Conservation (phyloP, 2,113 vertebrate species). For the Tupaia tana region DNA sequence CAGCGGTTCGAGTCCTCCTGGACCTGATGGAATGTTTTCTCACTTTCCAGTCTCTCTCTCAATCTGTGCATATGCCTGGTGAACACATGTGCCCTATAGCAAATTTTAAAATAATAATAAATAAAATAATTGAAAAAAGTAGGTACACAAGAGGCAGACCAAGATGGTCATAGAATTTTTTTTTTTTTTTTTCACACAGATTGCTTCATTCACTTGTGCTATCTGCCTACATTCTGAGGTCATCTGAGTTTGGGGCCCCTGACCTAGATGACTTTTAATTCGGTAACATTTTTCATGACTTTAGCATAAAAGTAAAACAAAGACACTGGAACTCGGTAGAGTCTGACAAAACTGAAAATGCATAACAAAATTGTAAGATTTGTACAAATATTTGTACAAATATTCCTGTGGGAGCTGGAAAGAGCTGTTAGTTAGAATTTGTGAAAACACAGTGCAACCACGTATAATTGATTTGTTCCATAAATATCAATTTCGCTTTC, state of each 20-base stretch:
- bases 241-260: not conserved
- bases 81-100: too few species aligned
- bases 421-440: constrained; percentile 7
- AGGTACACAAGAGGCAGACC: not conserved
- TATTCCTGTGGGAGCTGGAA: not conserved
- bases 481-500: not conserved
- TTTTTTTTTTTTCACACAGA: not conserved
- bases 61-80: too few species aligned
- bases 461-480: not conserved
- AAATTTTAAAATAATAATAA: too few species aligned
- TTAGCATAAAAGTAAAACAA: not conserved
- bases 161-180: not conserved
- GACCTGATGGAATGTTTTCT: too few species aligned
- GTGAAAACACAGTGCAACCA: not conserved
- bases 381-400: not conserved
- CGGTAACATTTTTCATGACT: not conserved
- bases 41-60: too few species aligned
- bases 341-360: not conserved
- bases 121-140: too few species aligned
- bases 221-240: not conserved
- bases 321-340: not conserved
- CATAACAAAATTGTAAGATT: not conserved
- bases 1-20: too few species aligned
- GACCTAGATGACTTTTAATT: not conserved
- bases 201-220: not conserved